These are phyloP conservation scores for Drosophila pseudoananassae DNA, from an alignment of 1,140 invertebrate species.

Conservation along the genomic window DNA sequence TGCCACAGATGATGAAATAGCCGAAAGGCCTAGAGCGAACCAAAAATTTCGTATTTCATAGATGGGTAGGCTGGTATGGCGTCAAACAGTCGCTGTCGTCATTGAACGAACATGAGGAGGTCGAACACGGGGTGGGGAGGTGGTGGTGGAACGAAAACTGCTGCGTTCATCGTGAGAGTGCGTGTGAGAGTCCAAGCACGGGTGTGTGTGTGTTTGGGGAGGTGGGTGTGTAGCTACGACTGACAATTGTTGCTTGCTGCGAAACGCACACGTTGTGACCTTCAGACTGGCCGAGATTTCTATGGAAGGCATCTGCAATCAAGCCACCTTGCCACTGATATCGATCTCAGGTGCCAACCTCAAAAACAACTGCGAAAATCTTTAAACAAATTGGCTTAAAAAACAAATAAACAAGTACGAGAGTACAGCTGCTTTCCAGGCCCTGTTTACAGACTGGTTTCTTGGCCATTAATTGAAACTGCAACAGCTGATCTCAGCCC, in stretches of 20 bases:
- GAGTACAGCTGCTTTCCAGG: constrained; percentile 35
- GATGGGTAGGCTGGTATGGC: constrained; percentile 18
- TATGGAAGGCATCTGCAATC: too few species aligned
- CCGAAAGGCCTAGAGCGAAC: constrained; percentile 41
- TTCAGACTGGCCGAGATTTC: constrained; percentile 31
- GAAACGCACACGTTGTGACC: constrained; percentile 47
- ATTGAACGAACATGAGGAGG: constrained; percentile 18
- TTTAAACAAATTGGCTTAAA: constrained; percentile 72
- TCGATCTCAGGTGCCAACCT: too few species aligned
- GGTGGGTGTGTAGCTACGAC: constrained; percentile 1
- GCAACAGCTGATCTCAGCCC: constrained; percentile 74
- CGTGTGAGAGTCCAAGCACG: neutral
- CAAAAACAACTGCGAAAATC: constrained; percentile 41
- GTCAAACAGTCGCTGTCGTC: constrained; percentile 55
- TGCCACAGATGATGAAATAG: constrained; percentile 53
- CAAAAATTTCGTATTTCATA: constrained; percentile 19
- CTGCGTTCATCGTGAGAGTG: constrained; percentile 65
- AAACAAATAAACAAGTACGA: constrained; percentile 67
- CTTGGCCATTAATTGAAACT: constrained; percentile 30
- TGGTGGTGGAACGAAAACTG: constrained; percentile 41
- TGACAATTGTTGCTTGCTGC: constrained; percentile 45
- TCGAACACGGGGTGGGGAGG: neutral
- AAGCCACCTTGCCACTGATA: constrained; percentile 4
- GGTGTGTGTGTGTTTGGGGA: neutral
- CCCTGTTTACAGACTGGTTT: constrained; percentile 15